Evolutionary conservation across 2,888 invertebrate species (phyloP), one percentile per base, ranked within the genome.

Genomic region (Thymelicus acteon): DNA sequence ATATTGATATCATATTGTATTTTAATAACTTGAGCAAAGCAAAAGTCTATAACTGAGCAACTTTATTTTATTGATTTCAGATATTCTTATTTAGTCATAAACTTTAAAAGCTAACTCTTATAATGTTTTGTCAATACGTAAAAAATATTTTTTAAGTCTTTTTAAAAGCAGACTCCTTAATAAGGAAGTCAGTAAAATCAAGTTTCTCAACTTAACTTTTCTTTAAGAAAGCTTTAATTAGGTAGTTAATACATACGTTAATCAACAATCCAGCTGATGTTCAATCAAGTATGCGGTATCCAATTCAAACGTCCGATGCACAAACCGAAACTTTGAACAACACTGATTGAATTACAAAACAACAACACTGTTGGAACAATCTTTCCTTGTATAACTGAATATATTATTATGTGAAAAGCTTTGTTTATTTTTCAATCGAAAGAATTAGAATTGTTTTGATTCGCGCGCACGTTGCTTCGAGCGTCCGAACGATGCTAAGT

Each of bases 401-500:
- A 24, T 63, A 7, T 60, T 64, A 62, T 73, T 75, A n/a, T n/a
- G n/a, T 75, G 70, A 76, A 76, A 71, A 49, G 62, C 58, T 68
- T 67, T 63, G 37, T 66, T 62, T 54, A 31, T 67, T 69, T 67
- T 68, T 67, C 47, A 70, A 63, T 67, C 66, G 71, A 72, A 73
- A 67, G 37, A 67, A 68, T 62, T 58, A 64, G 44, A 73, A 71
- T 72, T 79, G 79, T 82, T 76, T 85, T 81, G 79, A 79, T 81
- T 74, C 83, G 86, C 86, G 85, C 79, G 79, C 80, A 78, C 77
- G 78, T 77, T 75, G 70, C 78, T 77, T 79, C 80, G 81, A 80
- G 83, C 92, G 93, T 90, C 90, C 85, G 86, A 81, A 81, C 85
- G 74, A 80, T 80, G 80, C 83, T 83, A 83, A 83, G 87, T 85